phyloP scores from a whole-genome alignment of 2,888 invertebrate species.

The Saturnia pavonia region DNA sequence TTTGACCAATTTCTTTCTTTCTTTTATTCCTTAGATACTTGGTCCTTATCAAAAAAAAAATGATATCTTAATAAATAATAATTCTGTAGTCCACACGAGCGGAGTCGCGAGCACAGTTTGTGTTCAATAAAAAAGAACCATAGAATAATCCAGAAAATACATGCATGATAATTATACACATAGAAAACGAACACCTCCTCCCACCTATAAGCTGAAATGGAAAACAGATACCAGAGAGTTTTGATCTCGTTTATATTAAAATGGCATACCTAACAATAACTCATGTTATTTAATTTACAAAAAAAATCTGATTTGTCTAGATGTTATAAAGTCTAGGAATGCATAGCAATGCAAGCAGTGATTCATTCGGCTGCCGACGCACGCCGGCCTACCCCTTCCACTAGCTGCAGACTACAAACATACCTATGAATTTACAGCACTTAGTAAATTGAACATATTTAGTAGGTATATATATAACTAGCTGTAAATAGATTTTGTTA shows the following conservation, averaged over 20 bases:
- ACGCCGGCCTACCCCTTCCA: conserved; percentile 41
- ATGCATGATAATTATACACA: neutral
- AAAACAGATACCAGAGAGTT: neutral
- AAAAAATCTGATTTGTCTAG: neutral
- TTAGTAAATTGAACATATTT: conserved; percentile 13
- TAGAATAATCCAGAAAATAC: too few species aligned
- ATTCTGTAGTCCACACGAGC: too few species aligned
- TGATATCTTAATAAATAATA: too few species aligned
- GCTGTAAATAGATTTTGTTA: too few species aligned
- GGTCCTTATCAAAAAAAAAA: too few species aligned
- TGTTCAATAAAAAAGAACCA: too few species aligned
- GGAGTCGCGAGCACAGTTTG: too few species aligned
- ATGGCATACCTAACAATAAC: neutral
- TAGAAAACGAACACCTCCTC: too few species aligned
- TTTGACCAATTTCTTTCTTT: too few species aligned
- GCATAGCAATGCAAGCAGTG: conserved; percentile 36
- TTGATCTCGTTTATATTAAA: neutral
- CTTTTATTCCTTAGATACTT: too few species aligned
- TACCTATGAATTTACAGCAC: conserved; percentile 21
- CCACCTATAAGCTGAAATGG: too few species aligned
- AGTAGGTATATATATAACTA: neutral
- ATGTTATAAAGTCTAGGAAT: neutral
- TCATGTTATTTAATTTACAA: neutral
- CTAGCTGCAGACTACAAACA: conserved; percentile 29
- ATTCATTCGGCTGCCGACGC: conserved; percentile 63